A percentile compares a stretch with the other conserved stretches of the same genome.
These are phyloP conservation scores for Zhuqinia jingwanae DNA, from an alignment of 2,888 invertebrate genomes.

Conservation along the genomic window DNA sequence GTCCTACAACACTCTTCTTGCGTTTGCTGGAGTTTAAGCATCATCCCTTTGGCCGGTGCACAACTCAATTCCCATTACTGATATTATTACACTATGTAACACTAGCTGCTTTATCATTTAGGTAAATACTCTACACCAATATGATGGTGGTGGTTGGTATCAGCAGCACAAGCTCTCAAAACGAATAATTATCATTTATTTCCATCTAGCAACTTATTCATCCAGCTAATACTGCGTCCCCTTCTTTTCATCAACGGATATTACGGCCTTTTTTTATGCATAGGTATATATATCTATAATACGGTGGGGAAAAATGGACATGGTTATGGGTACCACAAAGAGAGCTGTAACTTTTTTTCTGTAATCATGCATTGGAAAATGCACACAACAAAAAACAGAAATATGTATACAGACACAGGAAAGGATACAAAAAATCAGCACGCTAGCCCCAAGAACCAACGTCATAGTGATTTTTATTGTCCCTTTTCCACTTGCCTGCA, in stretches of 20 bases:
- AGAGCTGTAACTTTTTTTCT: background rate
- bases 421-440: slow-evolving; percentile 3
- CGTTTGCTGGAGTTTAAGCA: no score
- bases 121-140: background rate
- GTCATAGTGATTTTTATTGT: slow-evolving; percentile 12
- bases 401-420: background rate
- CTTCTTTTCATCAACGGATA: slow-evolving; percentile 7
- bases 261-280: background rate
- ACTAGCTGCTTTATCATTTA: background rate
- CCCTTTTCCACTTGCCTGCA: background rate
- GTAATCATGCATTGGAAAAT: slow-evolving; percentile 10
- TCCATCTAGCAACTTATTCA: slow-evolving; percentile 40
- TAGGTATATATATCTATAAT: background rate
- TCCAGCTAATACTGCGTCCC: slow-evolving; percentile 18
- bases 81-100: background rate
- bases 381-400: background rate
- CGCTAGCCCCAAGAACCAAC: slow-evolving; percentile 1
- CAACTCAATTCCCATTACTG: background rate
- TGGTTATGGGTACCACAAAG: background rate
- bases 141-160: no score
- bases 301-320: background rate
- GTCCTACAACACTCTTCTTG: no score
- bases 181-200: background rate
- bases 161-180: slow-evolving; percentile 1
- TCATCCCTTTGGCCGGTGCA: no score